phyloP scores from a whole-genome alignment of 2,888 invertebrate genomes.

The Cylloceria caligata region DNA sequence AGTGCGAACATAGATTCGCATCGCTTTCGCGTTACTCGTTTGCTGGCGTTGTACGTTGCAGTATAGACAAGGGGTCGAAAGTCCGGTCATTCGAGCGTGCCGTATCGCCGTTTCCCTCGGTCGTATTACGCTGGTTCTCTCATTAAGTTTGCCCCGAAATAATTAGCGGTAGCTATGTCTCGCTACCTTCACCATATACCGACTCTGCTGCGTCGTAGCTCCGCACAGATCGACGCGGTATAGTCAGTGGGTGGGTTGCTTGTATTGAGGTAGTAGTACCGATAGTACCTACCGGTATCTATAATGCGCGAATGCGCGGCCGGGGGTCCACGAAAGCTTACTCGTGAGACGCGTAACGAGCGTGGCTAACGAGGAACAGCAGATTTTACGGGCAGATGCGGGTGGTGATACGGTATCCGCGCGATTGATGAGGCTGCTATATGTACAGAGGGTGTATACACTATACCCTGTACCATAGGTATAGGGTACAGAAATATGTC shows the following conservation, averaged over 20 bases:
- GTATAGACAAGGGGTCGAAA: constrained; percentile 32
- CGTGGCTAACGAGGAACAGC: constrained; percentile 82
- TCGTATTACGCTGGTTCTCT: constrained; percentile 72
- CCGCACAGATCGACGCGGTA: constrained; percentile 19
- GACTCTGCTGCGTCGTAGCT: constrained; percentile 4
- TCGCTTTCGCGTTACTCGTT: neutral
- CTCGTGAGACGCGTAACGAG: constrained; percentile 79
- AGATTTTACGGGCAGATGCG: constrained; percentile 83
- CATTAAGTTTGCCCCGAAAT: constrained; percentile 78
- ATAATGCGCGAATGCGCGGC: constrained; percentile 46
- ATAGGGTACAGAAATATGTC: neutral
- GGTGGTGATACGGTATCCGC: constrained; percentile 81
- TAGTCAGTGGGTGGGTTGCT: constrained; percentile 53
- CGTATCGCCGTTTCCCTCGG: constrained; percentile 67
- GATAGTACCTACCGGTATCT: constrained; percentile 13
- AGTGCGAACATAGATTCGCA: constrained; percentile 22
- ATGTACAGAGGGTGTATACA: neutral
- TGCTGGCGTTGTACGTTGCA: constrained; percentile 1
- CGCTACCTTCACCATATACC: constrained; percentile 19
- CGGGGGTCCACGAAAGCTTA: constrained; percentile 48
- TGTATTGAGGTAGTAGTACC: constrained; percentile 33
- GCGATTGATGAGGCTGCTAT: constrained; percentile 77
- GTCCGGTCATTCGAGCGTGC: constrained; percentile 66
- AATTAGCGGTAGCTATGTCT: constrained; percentile 78
- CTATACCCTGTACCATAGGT: neutral